Base-by-base conservation (phyloP, 2,113 vertebrate species). In the Burhinus bistriatus region DNA sequence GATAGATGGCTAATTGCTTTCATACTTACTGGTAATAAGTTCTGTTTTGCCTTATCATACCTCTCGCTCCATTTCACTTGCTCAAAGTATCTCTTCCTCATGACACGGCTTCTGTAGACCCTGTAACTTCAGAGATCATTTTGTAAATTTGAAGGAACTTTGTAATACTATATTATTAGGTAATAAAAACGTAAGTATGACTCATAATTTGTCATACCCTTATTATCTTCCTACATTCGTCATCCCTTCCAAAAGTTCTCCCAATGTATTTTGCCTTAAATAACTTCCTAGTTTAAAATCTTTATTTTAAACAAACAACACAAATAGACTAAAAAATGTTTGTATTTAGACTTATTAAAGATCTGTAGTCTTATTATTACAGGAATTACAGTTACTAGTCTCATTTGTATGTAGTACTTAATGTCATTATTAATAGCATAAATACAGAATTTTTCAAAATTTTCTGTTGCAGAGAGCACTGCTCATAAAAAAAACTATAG, bases 1-100 rank as follows among this genome's bases (percentile, higher is more conserved):
- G 86, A 84, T 75, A 64, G 72, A 61, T 65, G 44, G 55, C 47
- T 95, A 87, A 91, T 89, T 82, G 65, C 55, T 89, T 95, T 89
- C 51, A 52, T 68, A 47, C 30, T 71, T 51, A 44, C 58, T 57
- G 27, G 21, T 75, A 71, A 66, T 64, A 66, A 66, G 55, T 59
- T 89, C 51, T 25, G 18, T 27, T 94, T 75, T 64, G 44, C 22
- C 27, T 75, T 70, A 92, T 75, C 59, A 27, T 25, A 18, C 27
- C 55, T 93, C 40, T 66, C 38, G 65, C 32, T 91, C n/a, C 10
- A 16, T 86, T 87, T 92, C 40, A 59, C 22, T 17, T 19, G 51
- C 59, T 73, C 29, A 73, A 68, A 94, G 54, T 51, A n/a, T 16
- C 16, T 88, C 30, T 57, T 70, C 36, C 36, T 77, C 62, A 32